Percentiles rank a stretch among this genome's conserved stretches.
Evolutionary conservation across 2,888 invertebrate species (phyloP).

Genomic region (Rhagonycha fulva): DNA sequence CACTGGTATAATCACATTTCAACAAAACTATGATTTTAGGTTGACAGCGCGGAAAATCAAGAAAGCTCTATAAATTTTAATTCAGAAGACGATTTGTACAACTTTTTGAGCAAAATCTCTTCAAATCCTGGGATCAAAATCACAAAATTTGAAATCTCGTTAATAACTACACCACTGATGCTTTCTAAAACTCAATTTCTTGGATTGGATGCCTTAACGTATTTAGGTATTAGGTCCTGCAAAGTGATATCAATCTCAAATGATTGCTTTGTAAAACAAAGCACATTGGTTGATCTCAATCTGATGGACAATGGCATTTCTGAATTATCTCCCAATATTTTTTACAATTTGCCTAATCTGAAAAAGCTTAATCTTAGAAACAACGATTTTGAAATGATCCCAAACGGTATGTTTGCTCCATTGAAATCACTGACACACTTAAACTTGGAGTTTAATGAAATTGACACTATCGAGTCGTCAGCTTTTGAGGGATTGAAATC

Average conservation of each 20-base stretch:
- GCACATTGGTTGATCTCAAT: conserved; percentile 32
- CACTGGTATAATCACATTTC: neutral
- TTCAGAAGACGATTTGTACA: neutral
- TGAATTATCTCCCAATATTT: conserved; percentile 42
- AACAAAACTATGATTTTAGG: neutral
- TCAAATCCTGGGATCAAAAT: neutral
- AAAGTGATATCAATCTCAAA: neutral
- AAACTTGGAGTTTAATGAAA: conserved; percentile 44
- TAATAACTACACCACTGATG: neutral
- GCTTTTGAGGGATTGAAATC: conserved; percentile 46
- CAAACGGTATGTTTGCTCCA: conserved; percentile 46
- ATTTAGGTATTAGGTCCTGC: neutral
- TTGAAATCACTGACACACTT: conserved; percentile 47
- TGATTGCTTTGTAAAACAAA: neutral
- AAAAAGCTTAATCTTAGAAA: conserved; percentile 42
- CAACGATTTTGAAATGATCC: conserved; percentile 46
- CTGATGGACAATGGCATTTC: conserved; percentile 43
- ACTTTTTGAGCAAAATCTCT: neutral
- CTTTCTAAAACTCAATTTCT: neutral
- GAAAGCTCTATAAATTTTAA: neutral
- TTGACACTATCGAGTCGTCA: conserved; percentile 42
- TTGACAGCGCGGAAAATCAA: neutral
- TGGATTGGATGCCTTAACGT: neutral
- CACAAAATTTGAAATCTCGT: neutral
- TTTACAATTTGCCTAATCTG: conserved; percentile 49